Percentiles rank a stretch among this genome's conserved stretches.
Conservation (phyloP, 2,888 invertebrate genomes). For the Aphidoletes aphidimyza region DNA sequence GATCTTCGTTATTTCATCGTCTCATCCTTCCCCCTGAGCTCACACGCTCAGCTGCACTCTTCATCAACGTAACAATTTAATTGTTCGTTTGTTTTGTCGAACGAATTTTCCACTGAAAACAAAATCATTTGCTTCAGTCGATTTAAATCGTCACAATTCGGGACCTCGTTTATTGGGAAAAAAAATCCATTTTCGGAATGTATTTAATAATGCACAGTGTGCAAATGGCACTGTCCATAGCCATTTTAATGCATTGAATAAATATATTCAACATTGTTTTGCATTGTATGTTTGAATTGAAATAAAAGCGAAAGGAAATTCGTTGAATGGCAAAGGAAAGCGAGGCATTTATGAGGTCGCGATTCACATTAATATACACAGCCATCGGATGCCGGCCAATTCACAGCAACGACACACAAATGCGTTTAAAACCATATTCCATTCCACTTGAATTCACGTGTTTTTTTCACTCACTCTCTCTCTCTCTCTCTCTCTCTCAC, state of each 20-base stretch:
- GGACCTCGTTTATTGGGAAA: too few species aligned
- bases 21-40: too few species aligned
- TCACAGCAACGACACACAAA: not conserved
- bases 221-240: too few species aligned
- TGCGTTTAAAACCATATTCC: not conserved
- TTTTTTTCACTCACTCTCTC: too few species aligned
- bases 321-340: not conserved
- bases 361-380: not conserved
- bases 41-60: not conserved
- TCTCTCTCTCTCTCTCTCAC: too few species aligned
- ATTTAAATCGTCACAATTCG: too few species aligned
- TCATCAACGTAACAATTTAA: not conserved
- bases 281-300: not conserved
- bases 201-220: too few species aligned
- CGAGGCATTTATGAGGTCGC: slow-evolving; percentile 2
- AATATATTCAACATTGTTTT: not conserved
- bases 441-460: not conserved
- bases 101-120: not conserved
- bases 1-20: too few species aligned
- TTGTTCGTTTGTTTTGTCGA: slow-evolving; percentile 6
- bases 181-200: too few species aligned
- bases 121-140: not conserved
- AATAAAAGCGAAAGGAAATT: not conserved
- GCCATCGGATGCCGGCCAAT: not conserved
- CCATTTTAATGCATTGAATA: too few species aligned